phyloP scores from a whole-genome alignment of 2,113 vertebrate species.

The Zosterops pallidus region DNA sequence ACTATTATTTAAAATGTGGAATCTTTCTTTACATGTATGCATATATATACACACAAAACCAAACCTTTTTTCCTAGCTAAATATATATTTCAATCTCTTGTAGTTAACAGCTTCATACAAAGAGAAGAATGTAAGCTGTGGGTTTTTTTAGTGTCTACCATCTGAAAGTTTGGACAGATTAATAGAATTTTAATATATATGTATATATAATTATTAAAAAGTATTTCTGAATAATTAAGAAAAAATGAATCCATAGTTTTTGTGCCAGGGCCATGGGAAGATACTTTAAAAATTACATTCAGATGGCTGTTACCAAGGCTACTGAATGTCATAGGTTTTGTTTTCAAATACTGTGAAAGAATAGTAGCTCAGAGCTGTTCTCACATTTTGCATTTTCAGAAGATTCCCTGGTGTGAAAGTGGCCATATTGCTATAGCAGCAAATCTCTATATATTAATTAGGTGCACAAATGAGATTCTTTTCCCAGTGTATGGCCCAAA shows the following conservation, averaged over 20 bases:
- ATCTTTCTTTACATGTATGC: neutral
- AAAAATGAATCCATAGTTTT: neutral
- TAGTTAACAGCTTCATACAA: neutral
- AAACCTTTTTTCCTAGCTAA: neutral
- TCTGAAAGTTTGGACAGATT: neutral
- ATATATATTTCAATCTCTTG: neutral
- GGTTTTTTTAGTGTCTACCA: neutral
- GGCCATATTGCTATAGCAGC: neutral
- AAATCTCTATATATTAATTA: neutral
- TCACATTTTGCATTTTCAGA: neutral
- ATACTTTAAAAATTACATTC: neutral
- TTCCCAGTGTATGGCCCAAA: neutral
- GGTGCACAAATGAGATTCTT: neutral
- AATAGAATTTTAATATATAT: neutral
- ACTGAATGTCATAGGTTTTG: neutral
- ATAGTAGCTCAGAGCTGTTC: neutral
- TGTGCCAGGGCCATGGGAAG: neutral
- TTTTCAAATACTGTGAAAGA: neutral
- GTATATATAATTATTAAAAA: neutral
- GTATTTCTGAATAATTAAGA: neutral
- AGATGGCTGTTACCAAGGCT: conserved; percentile 5
- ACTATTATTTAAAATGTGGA: neutral
- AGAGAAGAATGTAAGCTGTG: neutral
- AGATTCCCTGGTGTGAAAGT: conserved; percentile 16
- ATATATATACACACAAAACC: neutral